Conservation (phyloP, 2,113 vertebrate genomes). For the Mustela nigripes region DNA sequence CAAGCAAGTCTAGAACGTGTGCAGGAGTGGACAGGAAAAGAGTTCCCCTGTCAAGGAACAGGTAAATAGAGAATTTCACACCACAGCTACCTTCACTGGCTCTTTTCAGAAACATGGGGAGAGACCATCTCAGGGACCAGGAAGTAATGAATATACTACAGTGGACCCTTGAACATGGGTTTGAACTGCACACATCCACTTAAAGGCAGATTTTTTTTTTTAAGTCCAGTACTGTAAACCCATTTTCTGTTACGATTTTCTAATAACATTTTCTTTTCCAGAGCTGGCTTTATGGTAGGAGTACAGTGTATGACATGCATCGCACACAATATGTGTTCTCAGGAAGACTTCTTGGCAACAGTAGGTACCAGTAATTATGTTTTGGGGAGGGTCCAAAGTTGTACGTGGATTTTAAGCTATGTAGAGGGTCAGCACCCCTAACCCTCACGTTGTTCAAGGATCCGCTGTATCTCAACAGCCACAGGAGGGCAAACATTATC, state of each 20-base stretch:
- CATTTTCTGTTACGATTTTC: background rate
- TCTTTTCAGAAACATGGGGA: background rate
- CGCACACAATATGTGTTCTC: background rate
- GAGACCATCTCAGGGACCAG: background rate
- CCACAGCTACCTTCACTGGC: background rate
- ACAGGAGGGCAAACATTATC: background rate
- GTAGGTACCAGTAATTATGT: background rate
- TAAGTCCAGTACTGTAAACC: background rate
- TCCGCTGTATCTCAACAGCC: background rate
- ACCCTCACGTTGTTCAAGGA: background rate
- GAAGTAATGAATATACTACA: background rate
- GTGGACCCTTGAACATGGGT: background rate
- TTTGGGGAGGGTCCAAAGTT: background rate
- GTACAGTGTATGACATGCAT: background rate
- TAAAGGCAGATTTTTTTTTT: background rate
- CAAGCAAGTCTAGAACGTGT: no score
- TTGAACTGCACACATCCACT: background rate
- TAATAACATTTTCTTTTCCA: background rate
- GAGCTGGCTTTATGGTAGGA: background rate
- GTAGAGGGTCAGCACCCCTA: background rate
- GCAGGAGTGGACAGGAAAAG: background rate
- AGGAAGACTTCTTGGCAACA: background rate
- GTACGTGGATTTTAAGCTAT: background rate
- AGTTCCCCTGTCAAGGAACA: background rate
- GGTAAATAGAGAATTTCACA: background rate